Evolutionary conservation across 1,140 invertebrate species (phyloP).

Genomic region (Ptiloglossa arizonensis): DNA sequence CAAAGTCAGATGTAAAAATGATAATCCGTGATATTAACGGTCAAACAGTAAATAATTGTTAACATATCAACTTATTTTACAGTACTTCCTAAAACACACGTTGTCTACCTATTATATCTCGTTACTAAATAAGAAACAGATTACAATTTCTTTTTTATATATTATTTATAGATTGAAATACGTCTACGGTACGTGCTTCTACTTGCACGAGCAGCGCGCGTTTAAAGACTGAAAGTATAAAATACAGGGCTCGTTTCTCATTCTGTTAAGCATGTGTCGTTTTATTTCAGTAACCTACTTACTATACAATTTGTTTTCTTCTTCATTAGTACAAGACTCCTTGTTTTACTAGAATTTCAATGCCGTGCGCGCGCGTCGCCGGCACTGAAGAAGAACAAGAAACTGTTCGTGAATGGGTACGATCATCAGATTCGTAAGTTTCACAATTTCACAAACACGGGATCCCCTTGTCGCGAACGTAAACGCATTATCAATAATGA

Average conservation of each 20-base stretch:
- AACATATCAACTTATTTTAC: slow-evolving; percentile 36
- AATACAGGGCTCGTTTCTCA: slow-evolving; percentile 64
- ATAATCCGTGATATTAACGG: slow-evolving; percentile 24
- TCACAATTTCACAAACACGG: slow-evolving; percentile 50
- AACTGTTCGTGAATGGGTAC: slow-evolving; percentile 19
- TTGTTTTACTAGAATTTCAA: slow-evolving; percentile 56
- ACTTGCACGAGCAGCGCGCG: slow-evolving; percentile 20
- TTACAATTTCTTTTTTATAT: slow-evolving; percentile 30
- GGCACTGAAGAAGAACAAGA: slow-evolving; percentile 39
- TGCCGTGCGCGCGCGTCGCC: slow-evolving; percentile 54
- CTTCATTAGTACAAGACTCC: slow-evolving; percentile 68
- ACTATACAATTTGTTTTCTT: slow-evolving; percentile 75
- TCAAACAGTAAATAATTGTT: slow-evolving; percentile 1
- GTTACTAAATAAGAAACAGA: slow-evolving; percentile 26
- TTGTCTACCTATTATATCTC: slow-evolving; percentile 30
- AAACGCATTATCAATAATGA: slow-evolving; percentile 48
- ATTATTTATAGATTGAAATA: slow-evolving; percentile 14
- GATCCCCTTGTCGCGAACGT: slow-evolving; percentile 37
- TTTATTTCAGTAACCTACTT: slow-evolving; percentile 77
- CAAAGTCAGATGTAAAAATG: slow-evolving; percentile 32
- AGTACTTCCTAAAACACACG: slow-evolving; percentile 34
- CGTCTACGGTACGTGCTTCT: slow-evolving; percentile 15
- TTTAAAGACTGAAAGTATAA: slow-evolving; percentile 66
- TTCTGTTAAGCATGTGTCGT: slow-evolving; percentile 71
- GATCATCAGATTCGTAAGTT: slow-evolving; percentile 26